Conservation (phyloP, 2,797 vertebrate genomes). For the Pangasius larnaudii region DNA sequence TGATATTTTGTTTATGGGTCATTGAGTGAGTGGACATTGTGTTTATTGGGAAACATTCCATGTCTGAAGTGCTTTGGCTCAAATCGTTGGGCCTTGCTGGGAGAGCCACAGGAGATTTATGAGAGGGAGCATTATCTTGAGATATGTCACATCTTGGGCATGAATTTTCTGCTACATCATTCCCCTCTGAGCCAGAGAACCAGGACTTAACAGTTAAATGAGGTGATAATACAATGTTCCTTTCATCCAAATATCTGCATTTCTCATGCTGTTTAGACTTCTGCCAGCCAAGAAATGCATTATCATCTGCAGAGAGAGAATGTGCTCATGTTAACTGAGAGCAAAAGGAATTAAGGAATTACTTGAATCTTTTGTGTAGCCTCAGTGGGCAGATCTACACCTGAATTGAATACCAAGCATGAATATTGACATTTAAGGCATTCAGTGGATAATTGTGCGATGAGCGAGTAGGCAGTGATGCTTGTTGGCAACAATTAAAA, state of each 20-base stretch:
- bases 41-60: constrained; percentile 28
- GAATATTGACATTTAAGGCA: constrained; percentile 43
- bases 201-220: constrained; percentile 46
- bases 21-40: not conserved
- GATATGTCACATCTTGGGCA: constrained; percentile 14
- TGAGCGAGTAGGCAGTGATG: constrained; percentile 10
- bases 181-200: constrained; percentile 17
- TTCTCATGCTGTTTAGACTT: constrained; percentile 55
- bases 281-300: constrained; percentile 45
- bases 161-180: not conserved
- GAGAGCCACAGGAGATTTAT: constrained; percentile 19
- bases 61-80: constrained; percentile 34
- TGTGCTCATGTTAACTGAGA: constrained; percentile 39
- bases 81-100: constrained; percentile 4
- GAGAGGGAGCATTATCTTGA: constrained; percentile 22
- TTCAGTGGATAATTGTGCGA: constrained; percentile 30
- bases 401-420: constrained; percentile 35
- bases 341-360: constrained; percentile 45
- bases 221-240: constrained; percentile 52
- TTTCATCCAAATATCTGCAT: constrained; percentile 55
- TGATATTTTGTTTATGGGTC: constrained; percentile 41
- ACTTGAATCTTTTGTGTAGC: constrained; percentile 30
- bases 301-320: constrained; percentile 50
- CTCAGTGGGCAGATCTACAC: constrained; percentile 42
- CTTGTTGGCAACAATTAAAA: constrained; percentile 20